Base-by-base conservation (phyloP, 2,113 vertebrate genomes). In the Fregetta grallaria region DNA sequence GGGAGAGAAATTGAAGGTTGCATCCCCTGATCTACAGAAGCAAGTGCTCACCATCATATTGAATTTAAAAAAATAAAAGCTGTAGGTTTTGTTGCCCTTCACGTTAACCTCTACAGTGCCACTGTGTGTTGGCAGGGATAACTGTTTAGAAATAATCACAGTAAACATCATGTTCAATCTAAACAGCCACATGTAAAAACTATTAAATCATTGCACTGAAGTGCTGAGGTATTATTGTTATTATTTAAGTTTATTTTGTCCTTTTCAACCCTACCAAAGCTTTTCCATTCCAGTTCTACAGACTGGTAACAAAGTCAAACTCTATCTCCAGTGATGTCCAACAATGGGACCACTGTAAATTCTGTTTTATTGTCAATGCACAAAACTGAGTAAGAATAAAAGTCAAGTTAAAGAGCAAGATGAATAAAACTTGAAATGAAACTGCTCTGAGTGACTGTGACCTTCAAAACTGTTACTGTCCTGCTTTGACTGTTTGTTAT, bases 71-170 rank as follows among this genome's bases (percentile, higher is more conserved):
- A 72, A 53, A 68, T 63, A 74, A 45, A 62, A 42, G 38, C 55
- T 68, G 11, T 65, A 83, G 81, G 75, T 63, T 96, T 95, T 97
- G 83, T 71, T 96, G 96, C 84, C 96, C 96, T 97, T 97, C 96
- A 96, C 3, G 30, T 96, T 96, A 97, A 95, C 96, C 96, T 96
- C 96, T 71, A 95, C 38, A 16, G 90, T 93, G 82, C 96, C 94
- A 92, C 90, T 92, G 50, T 58, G 73, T 49, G 85, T 27, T 93
- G 89, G 91, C 84, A 94, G 87, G 65, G 79, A 68, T 72, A 90
- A 73, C 32, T 52, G 59, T 90, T 80, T 34, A 86, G 84, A 63
- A 67, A 73, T 38, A 38, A 73, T 52, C 47, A 78, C 68, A 59
- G 75, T 16, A 90, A 88, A 93, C 15, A 88, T 3, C 38, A 74